These are phyloP conservation scores for Temnopleurus reevesii DNA, from an alignment of 53 echinoderm and acorn worm species.

Conservation along the genomic window DNA sequence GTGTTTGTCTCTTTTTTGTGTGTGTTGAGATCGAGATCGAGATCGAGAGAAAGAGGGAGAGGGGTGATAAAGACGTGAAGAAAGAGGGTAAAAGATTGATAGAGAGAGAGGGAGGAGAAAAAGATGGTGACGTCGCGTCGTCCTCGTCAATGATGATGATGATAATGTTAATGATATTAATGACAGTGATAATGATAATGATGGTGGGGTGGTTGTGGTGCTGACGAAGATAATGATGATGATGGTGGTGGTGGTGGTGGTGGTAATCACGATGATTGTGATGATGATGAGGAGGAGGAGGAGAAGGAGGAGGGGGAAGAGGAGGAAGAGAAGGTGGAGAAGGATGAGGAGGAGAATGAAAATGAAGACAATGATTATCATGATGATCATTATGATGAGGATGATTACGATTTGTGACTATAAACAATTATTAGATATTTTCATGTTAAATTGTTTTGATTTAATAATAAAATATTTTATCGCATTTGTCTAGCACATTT, in stretches of 20 bases:
- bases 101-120: not conserved
- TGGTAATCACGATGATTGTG: not conserved
- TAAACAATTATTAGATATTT: no score
- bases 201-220: no score
- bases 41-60: not conserved
- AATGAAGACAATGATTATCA: conserved; percentile 15
- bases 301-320: conserved; percentile 7
- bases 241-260: not conserved
- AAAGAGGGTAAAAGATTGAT: not conserved
- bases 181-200: no score
- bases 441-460: no score
- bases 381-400: not conserved
- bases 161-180: no score
- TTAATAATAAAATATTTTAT: no score
- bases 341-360: not conserved
- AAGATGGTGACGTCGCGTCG: not conserved
- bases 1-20: no score
- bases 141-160: no score
- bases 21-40: no score
- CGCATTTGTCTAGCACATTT: no score
- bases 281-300: not conserved
- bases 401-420: no score
- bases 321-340: not conserved
- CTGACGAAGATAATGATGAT: not conserved
- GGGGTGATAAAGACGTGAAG: not conserved